These are phyloP conservation scores for Subacronicta megacephala DNA, from an alignment of 2,888 invertebrate genomes.

Conservation along the genomic window DNA sequence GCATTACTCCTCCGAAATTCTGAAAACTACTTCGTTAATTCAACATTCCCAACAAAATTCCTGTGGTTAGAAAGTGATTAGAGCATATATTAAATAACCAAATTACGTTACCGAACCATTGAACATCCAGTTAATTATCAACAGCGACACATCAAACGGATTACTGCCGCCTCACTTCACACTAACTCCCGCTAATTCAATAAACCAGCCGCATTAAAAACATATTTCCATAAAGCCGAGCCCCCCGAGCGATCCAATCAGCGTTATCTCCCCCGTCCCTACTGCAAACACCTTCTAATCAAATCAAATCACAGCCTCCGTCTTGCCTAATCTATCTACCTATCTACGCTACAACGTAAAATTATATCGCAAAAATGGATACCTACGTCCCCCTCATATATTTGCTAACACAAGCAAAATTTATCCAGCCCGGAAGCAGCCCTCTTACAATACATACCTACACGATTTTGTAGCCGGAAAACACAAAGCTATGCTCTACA, in stretches of 20 bases:
- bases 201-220: conserved; percentile 88
- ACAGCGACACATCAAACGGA: conserved; percentile 74
- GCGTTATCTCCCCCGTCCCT: conserved; percentile 85
- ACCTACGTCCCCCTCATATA: conserved; percentile 88
- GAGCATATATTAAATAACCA: conserved; percentile 49
- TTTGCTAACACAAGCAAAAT: conserved; percentile 88
- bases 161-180: conserved; percentile 80
- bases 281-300: conserved; percentile 88
- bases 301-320: conserved; percentile 90
- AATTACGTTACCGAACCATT: conserved; percentile 66
- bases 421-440: conserved; percentile 86
- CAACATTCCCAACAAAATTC: conserved; percentile 36
- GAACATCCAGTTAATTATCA: conserved; percentile 73
- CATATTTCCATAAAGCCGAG: conserved; percentile 86
- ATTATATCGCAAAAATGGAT: conserved; percentile 89
- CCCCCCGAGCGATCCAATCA: conserved; percentile 85
- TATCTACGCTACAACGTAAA: conserved; percentile 88
- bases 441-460: conserved; percentile 78
- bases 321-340: conserved; percentile 88
- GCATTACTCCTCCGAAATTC: conserved; percentile 3
- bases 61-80: conserved; percentile 49
- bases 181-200: conserved; percentile 84
- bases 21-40: conserved; percentile 6
- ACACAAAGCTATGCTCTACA: conserved; percentile 73
- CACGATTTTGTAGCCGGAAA: conserved; percentile 82